phyloP scores from a whole-genome alignment of 1,140 invertebrate genomes.

The Drosophila sturtevanti region DNA sequence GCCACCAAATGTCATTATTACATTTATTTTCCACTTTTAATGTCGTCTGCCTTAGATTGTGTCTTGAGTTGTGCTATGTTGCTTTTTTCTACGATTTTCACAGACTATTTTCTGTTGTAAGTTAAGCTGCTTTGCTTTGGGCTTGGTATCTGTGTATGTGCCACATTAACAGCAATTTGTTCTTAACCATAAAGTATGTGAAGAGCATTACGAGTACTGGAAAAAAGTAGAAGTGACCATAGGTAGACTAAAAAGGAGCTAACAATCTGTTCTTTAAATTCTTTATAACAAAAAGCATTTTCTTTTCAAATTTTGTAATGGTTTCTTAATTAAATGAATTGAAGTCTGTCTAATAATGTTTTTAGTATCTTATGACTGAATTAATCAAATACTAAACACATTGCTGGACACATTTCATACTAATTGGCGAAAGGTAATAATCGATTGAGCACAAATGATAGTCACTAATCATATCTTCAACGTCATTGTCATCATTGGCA shows the following conservation, averaged over 20 bases:
- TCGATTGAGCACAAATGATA: neutral
- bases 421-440: slow-evolving; percentile 2
- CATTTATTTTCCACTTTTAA: slow-evolving; percentile 77
- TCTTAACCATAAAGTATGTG: slow-evolving; percentile 23
- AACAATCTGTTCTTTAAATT: neutral
- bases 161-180: slow-evolving; percentile 29
- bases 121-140: slow-evolving; percentile 31
- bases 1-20: slow-evolving; percentile 79
- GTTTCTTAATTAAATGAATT: no score
- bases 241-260: slow-evolving; percentile 17
- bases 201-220: slow-evolving; percentile 6
- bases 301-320: no score
- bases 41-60: slow-evolving; percentile 67
- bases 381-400: neutral
- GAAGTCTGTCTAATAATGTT: no score
- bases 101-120: slow-evolving; percentile 51
- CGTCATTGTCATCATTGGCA: slow-evolving; percentile 32
- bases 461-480: neutral
- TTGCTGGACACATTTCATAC: neutral
- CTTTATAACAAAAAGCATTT: no score
- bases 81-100: slow-evolving; percentile 56
- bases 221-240: slow-evolving; percentile 16
- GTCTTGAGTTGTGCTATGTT: no score
- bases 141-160: slow-evolving; percentile 25
- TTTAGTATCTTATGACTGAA: neutral